These are phyloP conservation scores for Procambarus clarkii DNA, from an alignment of 1,140 invertebrate genomes.

Conservation along the genomic window DNA sequence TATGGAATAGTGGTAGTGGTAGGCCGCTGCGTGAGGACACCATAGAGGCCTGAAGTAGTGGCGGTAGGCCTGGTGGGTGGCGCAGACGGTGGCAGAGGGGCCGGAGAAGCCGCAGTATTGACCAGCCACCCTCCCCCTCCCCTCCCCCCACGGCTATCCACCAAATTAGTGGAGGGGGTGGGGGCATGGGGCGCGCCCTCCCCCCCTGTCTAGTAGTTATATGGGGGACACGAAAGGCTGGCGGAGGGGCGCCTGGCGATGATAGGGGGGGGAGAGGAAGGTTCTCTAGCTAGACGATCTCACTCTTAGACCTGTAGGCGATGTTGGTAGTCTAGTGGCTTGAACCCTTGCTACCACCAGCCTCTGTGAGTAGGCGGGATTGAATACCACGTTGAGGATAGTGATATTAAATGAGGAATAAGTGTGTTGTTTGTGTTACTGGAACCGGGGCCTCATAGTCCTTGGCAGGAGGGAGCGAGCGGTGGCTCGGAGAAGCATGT, in stretches of 20 bases:
- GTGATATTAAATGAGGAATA: too few relatives aligned
- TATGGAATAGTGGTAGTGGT: too few relatives aligned
- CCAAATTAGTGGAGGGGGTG: not conserved
- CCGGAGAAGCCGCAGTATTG: constrained; percentile 33
- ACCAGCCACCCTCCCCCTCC: constrained; percentile 1
- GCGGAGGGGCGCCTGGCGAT: not conserved
- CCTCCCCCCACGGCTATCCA: not conserved
- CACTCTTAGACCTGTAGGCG: too few relatives aligned
- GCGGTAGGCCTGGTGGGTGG: not conserved
- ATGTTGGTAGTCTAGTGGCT: too few relatives aligned
- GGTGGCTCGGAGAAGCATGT: not conserved
- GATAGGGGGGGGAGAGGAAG: not conserved
- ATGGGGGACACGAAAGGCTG: not conserved
- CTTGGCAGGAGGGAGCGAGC: not conserved
- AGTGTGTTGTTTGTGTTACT: too few relatives aligned
- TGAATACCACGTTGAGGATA: too few relatives aligned
- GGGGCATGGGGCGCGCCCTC: not conserved
- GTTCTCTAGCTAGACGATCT: too few relatives aligned
- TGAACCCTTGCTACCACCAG: too few relatives aligned
- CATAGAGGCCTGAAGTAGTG: too few relatives aligned
- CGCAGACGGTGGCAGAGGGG: not conserved
- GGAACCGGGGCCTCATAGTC: too few relatives aligned
- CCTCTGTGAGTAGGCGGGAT: too few relatives aligned
- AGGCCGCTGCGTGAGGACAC: too few relatives aligned
- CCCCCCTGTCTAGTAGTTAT: constrained; percentile 8